A percentile compares a stretch with the other conserved stretches of the same genome.
Conservation (phyloP, 2,113 vertebrate species). For the Osmerus mordax region DNA sequence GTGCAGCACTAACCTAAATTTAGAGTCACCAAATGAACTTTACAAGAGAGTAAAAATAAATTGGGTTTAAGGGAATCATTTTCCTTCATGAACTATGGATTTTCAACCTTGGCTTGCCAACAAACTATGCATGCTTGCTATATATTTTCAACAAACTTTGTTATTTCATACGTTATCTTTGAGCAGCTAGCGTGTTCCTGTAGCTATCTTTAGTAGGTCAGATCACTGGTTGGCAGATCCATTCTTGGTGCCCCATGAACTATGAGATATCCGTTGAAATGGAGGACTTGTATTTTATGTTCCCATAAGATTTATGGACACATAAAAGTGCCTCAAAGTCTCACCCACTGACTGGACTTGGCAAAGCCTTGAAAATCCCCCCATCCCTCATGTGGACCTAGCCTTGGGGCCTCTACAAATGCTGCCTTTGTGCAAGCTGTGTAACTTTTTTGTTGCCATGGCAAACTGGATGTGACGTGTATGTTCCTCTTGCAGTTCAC, state of each 20-base stretch:
- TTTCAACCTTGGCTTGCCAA: too few relatives aligned
- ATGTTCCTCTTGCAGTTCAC: not conserved
- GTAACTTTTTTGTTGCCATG: not conserved
- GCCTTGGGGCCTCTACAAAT: not conserved
- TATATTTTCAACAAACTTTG: too few relatives aligned
- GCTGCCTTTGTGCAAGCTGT: not conserved
- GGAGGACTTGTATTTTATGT: conserved; percentile 25
- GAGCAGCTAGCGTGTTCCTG: conserved; percentile 11
- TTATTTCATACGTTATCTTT: conserved; percentile 6
- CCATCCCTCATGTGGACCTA: not conserved
- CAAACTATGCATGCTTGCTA: too few relatives aligned
- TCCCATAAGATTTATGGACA: conserved; percentile 30
- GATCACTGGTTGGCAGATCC: not conserved
- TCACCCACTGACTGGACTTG: conserved; percentile 3
- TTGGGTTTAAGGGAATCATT: too few relatives aligned
- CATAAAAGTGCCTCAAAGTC: conserved; percentile 13
- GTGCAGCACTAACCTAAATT: not conserved
- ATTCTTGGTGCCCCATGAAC: not conserved
- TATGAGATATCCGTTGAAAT: conserved; percentile 5
- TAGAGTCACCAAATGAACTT: not conserved
- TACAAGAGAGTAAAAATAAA: too few relatives aligned
- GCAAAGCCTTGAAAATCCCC: conserved; percentile 10
- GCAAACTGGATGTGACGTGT: not conserved
- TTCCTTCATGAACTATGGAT: too few relatives aligned
- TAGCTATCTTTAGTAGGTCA: conserved; percentile 1